phyloP scores from a whole-genome alignment of 2,113 vertebrate genomes.

The Myodes glareolus region DNA sequence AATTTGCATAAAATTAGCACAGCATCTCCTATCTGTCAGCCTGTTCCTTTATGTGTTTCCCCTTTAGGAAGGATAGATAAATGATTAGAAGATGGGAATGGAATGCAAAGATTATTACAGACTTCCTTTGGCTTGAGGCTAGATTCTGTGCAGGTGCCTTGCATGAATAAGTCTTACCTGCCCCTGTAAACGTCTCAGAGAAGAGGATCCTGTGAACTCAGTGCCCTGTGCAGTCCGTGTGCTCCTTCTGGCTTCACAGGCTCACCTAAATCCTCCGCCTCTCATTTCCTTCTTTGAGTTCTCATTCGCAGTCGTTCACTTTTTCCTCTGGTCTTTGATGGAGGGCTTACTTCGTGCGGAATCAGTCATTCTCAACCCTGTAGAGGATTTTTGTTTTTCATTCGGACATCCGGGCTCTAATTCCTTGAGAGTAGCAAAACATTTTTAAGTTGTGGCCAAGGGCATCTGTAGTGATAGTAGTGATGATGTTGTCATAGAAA shows the following conservation, averaged over 20 bases:
- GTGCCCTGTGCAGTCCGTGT: background rate
- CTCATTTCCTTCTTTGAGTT: background rate
- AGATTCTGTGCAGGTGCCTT: background rate
- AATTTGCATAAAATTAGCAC: background rate
- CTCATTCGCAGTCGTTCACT: background rate
- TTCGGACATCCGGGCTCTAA: background rate
- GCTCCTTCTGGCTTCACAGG: too few relatives aligned
- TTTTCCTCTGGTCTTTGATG: background rate
- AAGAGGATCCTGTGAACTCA: background rate
- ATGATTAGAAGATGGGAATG: background rate
- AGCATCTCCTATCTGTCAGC: background rate
- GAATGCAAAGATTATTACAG: background rate
- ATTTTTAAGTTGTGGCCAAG: background rate
- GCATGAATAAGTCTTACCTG: background rate
- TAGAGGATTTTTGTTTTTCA: background rate
- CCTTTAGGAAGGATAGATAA: constrained; percentile 28
- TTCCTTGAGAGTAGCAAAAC: background rate
- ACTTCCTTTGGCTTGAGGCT: background rate
- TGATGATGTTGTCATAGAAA: background rate
- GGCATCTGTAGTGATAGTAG: background rate
- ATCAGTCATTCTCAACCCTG: background rate
- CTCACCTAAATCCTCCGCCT: background rate
- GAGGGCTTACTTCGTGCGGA: background rate
- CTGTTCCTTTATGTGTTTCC: background rate
- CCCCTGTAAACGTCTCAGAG: background rate